phyloP scores from a whole-genome alignment of 2,797 vertebrate species.

The Aplochiton taeniatus region DNA sequence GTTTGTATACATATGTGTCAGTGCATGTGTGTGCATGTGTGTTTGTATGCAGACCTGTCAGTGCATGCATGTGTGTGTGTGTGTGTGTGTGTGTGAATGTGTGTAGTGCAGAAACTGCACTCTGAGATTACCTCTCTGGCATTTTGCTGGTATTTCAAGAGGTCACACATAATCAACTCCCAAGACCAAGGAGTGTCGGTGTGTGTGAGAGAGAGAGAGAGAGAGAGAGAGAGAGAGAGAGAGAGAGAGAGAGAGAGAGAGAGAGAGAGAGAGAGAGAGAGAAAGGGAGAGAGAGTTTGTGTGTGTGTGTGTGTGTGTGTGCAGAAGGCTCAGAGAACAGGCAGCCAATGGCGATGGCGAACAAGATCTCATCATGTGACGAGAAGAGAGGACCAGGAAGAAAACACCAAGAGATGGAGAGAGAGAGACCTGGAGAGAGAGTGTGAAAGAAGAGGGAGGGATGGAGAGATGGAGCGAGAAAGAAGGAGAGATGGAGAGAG shows the following conservation, averaged over 20 bases:
- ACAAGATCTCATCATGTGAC: slow-evolving; percentile 60
- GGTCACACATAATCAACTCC: slow-evolving; percentile 59
- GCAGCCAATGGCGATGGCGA: slow-evolving; percentile 66
- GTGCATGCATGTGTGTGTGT: too few relatives aligned
- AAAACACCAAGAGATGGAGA: neutral
- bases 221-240: slow-evolving; percentile 7
- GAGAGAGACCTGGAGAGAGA: too few relatives aligned
- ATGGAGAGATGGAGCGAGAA: too few relatives aligned
- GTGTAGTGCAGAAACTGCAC: slow-evolving; percentile 17
- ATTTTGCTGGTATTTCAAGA: slow-evolving; percentile 67
- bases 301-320: slow-evolving; percentile 24
- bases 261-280: slow-evolving; percentile 3
- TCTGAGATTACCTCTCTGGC: slow-evolving; percentile 43
- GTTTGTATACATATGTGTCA: too few relatives aligned
- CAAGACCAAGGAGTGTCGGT: slow-evolving; percentile 14
- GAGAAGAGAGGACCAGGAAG: slow-evolving; percentile 36
- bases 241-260: slow-evolving; percentile 11
- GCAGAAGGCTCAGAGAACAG: slow-evolving; percentile 57
- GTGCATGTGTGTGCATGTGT: too few relatives aligned
- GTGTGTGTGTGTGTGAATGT: neutral
- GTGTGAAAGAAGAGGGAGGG: too few relatives aligned
- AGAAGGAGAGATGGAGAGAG: too few relatives aligned
- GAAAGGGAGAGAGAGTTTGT: too few relatives aligned
- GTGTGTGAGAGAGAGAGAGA: slow-evolving; percentile 4
- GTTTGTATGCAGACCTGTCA: too few relatives aligned